phyloP scores from a whole-genome alignment of 2,113 vertebrate species.

The Ophiodon elongatus region DNA sequence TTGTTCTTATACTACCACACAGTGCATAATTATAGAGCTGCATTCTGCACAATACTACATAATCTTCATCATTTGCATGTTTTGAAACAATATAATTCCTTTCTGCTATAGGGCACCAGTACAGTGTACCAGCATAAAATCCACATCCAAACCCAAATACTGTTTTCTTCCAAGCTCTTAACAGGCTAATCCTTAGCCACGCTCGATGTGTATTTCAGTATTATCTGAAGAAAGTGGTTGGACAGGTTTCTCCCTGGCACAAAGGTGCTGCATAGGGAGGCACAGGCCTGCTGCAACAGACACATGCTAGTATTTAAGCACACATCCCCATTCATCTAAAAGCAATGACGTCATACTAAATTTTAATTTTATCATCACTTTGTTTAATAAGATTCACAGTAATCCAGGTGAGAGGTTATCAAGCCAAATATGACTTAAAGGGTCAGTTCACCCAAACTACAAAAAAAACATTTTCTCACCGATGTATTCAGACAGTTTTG shows the following conservation, averaged over 20 bases:
- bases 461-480: neutral
- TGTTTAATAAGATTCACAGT: neutral
- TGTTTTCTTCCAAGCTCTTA: slow-evolving; percentile 36
- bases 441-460: neutral
- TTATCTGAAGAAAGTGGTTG: slow-evolving; percentile 41
- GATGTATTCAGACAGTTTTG: neutral
- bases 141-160: slow-evolving; percentile 21
- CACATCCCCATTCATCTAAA: slow-evolving; percentile 23
- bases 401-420: neutral
- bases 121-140: neutral
- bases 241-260: slow-evolving; percentile 55
- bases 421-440: neutral
- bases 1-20: slow-evolving; percentile 7
- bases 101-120: neutral
- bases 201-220: slow-evolving; percentile 37
- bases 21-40: neutral
- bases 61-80: neutral
- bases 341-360: slow-evolving; percentile 32
- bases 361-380: slow-evolving; percentile 13
- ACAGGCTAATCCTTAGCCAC: slow-evolving; percentile 36
- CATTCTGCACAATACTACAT: neutral
- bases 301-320: neutral
- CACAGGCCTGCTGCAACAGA: slow-evolving; percentile 29
- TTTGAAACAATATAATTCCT: neutral
- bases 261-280: slow-evolving; percentile 28